These are phyloP conservation scores for Xylocampa areola DNA, from an alignment of 2,888 invertebrate genomes.

Conservation along the genomic window DNA sequence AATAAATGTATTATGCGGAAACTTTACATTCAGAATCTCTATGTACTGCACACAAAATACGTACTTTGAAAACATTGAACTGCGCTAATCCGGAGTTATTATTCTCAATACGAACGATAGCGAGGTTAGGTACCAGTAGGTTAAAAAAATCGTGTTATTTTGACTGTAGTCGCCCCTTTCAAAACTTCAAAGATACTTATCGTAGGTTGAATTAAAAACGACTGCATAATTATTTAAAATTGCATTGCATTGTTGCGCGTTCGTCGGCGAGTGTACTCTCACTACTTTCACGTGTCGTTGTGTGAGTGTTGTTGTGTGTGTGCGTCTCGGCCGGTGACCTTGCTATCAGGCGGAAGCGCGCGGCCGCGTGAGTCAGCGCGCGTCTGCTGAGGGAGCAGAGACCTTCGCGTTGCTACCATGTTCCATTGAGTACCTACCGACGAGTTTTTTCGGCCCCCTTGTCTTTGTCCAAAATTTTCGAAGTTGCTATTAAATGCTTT, in stretches of 20 bases:
- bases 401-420: conserved; percentile 74
- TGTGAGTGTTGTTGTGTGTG: conserved; percentile 67
- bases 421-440: conserved; percentile 58
- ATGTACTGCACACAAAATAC: conserved; percentile 3
- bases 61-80: conserved; percentile 5
- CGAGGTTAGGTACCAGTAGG: too few relatives aligned
- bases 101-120: too few relatives aligned
- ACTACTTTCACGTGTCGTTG: conserved; percentile 82
- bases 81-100: conserved; percentile 10
- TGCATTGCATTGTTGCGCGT: too few relatives aligned
- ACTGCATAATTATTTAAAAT: conserved; percentile 14
- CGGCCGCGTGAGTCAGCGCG: conserved; percentile 85
- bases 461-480: conserved; percentile 57
- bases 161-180: conserved; percentile 20
- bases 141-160: too few relatives aligned
- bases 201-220: conserved; percentile 11
- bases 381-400: conserved; percentile 85
- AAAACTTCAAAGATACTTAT: conserved; percentile 8
- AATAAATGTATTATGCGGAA: conserved; percentile 29
- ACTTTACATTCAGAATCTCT: conserved; percentile 25
- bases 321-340: conserved; percentile 87
- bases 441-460: conserved; percentile 49
- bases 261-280: conserved; percentile 83
- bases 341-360: conserved; percentile 89
- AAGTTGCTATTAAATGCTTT: conserved; percentile 44